These are phyloP conservation scores for Saccopteryx bilineata DNA, from an alignment of 2,113 vertebrate genomes.

Conservation along the genomic window DNA sequence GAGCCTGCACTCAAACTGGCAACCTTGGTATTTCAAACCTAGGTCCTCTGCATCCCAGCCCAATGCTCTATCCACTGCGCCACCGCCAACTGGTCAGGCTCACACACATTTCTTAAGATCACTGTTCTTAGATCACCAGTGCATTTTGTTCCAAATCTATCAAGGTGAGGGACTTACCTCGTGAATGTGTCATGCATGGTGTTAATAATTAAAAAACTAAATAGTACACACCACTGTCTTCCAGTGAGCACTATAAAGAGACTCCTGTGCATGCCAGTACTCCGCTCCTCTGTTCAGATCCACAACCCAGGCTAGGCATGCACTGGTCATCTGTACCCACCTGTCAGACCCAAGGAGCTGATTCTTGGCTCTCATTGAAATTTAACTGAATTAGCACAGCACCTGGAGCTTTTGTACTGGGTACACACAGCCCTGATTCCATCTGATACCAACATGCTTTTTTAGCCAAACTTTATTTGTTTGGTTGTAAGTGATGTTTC, in stretches of 20 bases:
- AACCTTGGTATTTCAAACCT: no score
- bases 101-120: no score
- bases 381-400: background rate
- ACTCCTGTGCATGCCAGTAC: background rate
- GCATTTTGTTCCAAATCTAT: background rate
- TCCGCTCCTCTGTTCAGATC: background rate
- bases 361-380: background rate
- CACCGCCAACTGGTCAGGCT: no score
- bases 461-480: no score
- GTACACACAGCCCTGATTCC: background rate
- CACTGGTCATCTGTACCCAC: rapidly evolving
- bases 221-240: background rate
- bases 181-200: background rate
- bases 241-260: background rate
- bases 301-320: background rate
- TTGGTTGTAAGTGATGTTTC: background rate
- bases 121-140: background rate
- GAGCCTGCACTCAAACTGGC: no score
- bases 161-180: background rate
- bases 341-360: background rate
- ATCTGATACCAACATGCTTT: background rate
- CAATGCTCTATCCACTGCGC: no score
- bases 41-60: no score
- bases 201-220: background rate
- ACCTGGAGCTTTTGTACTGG: background rate